These are phyloP conservation scores for Anguilla obscura DNA, from an alignment of 2,797 vertebrate genomes.

Conservation along the genomic window DNA sequence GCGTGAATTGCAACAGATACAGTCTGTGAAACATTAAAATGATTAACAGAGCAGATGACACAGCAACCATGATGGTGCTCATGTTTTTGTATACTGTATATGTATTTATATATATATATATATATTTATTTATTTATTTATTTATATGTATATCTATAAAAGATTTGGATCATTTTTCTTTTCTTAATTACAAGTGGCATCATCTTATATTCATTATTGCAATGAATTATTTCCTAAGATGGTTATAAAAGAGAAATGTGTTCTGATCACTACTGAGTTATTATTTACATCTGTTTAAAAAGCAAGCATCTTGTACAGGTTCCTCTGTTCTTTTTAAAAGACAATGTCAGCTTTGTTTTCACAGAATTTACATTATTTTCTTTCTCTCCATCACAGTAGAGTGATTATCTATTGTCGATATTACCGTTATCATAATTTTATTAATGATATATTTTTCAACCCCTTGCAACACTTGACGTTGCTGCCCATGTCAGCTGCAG, in stretches of 20 bases:
- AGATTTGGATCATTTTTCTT: slow-evolving; percentile 75
- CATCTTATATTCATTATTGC: slow-evolving; percentile 98
- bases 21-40: slow-evolving; percentile 72
- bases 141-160: slow-evolving; percentile 68
- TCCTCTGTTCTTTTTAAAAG: slow-evolving; percentile 75
- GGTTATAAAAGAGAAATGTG: slow-evolving; percentile 95
- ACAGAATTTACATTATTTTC: slow-evolving; percentile 84
- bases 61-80: slow-evolving; percentile 83
- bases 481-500: slow-evolving; percentile 70
- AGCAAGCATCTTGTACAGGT: slow-evolving; percentile 87
- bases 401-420: slow-evolving; percentile 62
- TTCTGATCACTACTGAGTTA: slow-evolving; percentile 88
- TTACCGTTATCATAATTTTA: slow-evolving; percentile 55
- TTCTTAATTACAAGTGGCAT: slow-evolving; percentile 89
- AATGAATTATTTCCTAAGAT: slow-evolving; percentile 96
- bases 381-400: slow-evolving; percentile 73
- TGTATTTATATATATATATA: slow-evolving; percentile 62
- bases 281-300: slow-evolving; percentile 98
- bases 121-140: slow-evolving; percentile 65
- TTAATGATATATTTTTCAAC: slow-evolving; percentile 64
- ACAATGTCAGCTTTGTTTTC: slow-evolving; percentile 73
- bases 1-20: slow-evolving; percentile 78
- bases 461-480: slow-evolving; percentile 74
- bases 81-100: slow-evolving; percentile 75
- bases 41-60: slow-evolving; percentile 81